phyloP scores from a whole-genome alignment of 2,797 vertebrate species.

The Mus spretus region DNA sequence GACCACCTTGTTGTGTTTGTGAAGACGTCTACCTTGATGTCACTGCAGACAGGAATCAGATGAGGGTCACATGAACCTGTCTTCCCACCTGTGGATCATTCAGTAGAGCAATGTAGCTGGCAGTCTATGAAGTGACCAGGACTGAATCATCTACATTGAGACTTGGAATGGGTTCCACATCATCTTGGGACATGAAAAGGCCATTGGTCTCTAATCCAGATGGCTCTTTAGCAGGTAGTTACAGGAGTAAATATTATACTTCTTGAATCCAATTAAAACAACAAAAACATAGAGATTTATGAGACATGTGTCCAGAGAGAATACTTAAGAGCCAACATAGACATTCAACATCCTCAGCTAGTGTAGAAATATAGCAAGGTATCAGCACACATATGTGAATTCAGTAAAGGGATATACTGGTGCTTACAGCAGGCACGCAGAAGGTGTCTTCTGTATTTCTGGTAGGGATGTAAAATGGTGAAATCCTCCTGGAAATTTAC shows the following conservation, averaged over 20 bases:
- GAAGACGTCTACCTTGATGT: not conserved
- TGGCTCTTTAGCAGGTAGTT: not conserved
- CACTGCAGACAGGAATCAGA: not conserved
- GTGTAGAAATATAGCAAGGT: not conserved
- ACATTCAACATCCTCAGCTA: not conserved
- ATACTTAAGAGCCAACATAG: not conserved
- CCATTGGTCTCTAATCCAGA: no score
- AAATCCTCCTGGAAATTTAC: not conserved
- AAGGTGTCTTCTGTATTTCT: not conserved
- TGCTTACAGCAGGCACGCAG: not conserved
- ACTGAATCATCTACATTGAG: not conserved
- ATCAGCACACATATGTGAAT: not conserved
- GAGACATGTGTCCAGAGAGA: not conserved
- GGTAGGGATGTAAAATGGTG: not conserved
- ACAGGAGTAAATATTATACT: not conserved
- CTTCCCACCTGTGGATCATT: not conserved
- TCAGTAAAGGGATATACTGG: not conserved
- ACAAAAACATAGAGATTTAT: not conserved
- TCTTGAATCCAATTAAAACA: constrained; percentile 10
- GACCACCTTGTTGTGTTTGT: not conserved
- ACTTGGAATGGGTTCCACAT: not conserved
- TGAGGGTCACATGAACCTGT: not conserved
- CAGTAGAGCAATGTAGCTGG: not conserved
- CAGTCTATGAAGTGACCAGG: not conserved
- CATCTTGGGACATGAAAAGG: not conserved